Evolutionary conservation across 2,888 invertebrate genomes (phyloP), one percentile per base, ranked within the genome.

Genomic region (Trimorus sp.): DNA sequence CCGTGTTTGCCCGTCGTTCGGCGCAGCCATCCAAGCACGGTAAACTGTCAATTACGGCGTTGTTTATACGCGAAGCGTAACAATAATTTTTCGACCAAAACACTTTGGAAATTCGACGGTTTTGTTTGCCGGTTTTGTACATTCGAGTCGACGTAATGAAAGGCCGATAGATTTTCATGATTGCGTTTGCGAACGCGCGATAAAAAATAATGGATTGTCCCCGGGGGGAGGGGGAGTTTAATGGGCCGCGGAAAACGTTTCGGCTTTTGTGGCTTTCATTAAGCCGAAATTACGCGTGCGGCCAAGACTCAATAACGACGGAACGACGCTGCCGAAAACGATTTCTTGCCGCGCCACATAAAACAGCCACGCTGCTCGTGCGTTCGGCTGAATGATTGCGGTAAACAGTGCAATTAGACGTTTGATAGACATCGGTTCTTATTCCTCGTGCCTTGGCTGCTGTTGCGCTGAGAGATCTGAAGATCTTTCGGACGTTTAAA

Each of bases 171-270:
- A 70, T 49, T 77, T 56, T 53, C 12, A 42, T 26, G 51, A 60
- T 60, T 51, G 45, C 16, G 59, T 78, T 78, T 78, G 38, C 40
- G 11, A 36, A 56, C 14, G 45, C 16, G 37, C 49, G 40, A 66
- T 66, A 66, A 79, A n/a, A 69, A 73, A 62, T 73, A 68, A 73
- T 66, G 62, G 62, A 68, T 73, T 79, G 68, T 73, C 73, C 26
- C 26, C 1, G 26, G 26, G 26, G 4, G 4, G 26, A 26, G 4
- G 68, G 59, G 62, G 36, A 56, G 56, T 62, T 68, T 79, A 74
- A 68, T 63, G 62, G 56, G n/a, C 9, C 63, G 62, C 26, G 59
- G 49, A 45, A 7, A 40, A 14, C 49, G 49, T 12, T 49, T 14
- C 49, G n/a, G 49, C 12, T 14, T 49, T 12, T 49, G 49, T 49